Base-by-base conservation (phyloP, 2,113 vertebrate genomes). In the Xenopus laevis region DNA sequence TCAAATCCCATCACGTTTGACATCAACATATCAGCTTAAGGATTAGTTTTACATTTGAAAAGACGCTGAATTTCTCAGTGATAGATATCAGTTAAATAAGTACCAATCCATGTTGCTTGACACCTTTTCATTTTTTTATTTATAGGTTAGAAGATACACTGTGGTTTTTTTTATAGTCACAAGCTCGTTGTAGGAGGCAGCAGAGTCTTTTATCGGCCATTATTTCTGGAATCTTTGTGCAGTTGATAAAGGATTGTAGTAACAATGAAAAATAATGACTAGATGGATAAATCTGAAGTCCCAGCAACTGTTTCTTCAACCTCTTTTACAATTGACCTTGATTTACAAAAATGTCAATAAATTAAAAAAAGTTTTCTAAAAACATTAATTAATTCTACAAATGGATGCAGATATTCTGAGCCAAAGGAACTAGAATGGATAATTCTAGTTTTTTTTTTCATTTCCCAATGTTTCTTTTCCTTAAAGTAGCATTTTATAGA, bases 1-100 rank as follows among this genome's bases (percentile, higher is more conserved):
- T 86, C 81, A 89, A 92, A 91, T 90, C 89, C 87, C 86, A 88
- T 91, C 90, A 88, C 87, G 88, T 89, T 86, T 89, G 89, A 92
- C 89, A 89, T 87, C 65, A 84, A 85, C 81, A 74, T 86, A 88
- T 86, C 86, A 90, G 88, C 83, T 92, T 92, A 92, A 82, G 90
- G 90, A 92, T 92, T 92, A 92, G 85, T 83, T 89, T 88, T 87
- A 91, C 89, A 92, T 90, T 87, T 88, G 89, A 83, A 81, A 81
- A 86, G 81, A 83, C 85, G 87, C 89, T 88, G 89, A 90, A 92
- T 89, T 89, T 83, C 87, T 89, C 86, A 80, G 78, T 72, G 85
- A 84, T 78, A 82, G 79, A 71, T 86, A 89, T 85, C 85, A 82
- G 84, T 85, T 86, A 61, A 80, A 86, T 78, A 86, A 85, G 84